Evolutionary conservation across 2,797 vertebrate genomes (phyloP), one percentile per base, ranked within the genome.

Genomic region (Orestias chungarensis): DNA sequence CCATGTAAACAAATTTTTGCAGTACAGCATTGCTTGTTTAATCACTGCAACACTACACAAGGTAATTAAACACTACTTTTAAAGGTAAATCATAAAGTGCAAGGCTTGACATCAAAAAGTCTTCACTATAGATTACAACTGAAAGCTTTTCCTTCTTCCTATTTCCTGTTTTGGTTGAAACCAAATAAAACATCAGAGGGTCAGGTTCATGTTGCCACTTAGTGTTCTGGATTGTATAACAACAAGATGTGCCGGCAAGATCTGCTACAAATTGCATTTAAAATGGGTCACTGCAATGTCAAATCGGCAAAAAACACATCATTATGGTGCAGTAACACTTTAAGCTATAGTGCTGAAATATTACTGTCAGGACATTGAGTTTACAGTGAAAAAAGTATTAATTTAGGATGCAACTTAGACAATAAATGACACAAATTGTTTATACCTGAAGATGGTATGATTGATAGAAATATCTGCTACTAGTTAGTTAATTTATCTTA

Each of bases 261-360:
- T 40, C 57, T 61, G 33, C 43, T 9, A 66, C 64, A 31, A 66
- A 31, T 47, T 15, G 12, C 43, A 66, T 69, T 69, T 44, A n/a
- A 44, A 54, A 70, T 59, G 54, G 40, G 12, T 12, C 43, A 59
- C 44, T 59, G 43, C 54, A 33, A 46, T 70, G 20, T 59, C 68
- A 70, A 59, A 43, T 31, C 31, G 11, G 46, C 68, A 43, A 14
- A 59, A 44, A 64, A 61, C 57, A 61, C 33, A 38, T 61, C 57
- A 61, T 61, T 61, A 61, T 38, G n/a, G 35, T 61, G 33, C 57
- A 38, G 20, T 38, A 35, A 61, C 38, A 61, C 57, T 23, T 35
- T 38, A n/a, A 38, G 20, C 57, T 61, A 33, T 61, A 35, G 57
- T 20, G 57, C 35, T 38, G 40, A 40, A 23, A n/a, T 38, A 61